These are phyloP conservation scores for Paramormyrops kingsleyae DNA, from an alignment of 2,113 vertebrate genomes.

Conservation along the genomic window DNA sequence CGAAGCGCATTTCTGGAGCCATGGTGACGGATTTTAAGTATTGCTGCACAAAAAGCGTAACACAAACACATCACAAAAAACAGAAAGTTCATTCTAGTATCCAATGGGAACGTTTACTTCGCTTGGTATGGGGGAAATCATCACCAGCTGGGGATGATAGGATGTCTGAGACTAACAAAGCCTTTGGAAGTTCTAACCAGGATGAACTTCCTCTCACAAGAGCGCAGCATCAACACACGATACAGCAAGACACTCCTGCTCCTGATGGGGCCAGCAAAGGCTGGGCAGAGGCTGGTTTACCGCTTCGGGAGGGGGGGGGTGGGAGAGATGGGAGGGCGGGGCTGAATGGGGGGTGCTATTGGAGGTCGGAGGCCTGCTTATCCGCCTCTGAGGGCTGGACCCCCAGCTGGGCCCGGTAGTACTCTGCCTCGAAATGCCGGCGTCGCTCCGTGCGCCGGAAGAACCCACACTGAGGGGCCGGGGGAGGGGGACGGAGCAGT, in stretches of 20 bases:
- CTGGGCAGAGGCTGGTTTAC: conserved; percentile 21
- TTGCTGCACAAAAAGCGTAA: neutral
- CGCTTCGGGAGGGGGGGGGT: conserved; percentile 48
- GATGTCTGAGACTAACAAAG: neutral
- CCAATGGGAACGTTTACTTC: neutral
- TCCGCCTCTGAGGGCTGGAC: conserved; percentile 79
- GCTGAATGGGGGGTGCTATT: conserved; percentile 41
- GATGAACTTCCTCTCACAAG: conserved; percentile 9
- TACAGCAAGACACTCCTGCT: neutral
- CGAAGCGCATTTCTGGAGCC: neutral
- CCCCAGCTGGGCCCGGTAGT: conserved; percentile 74
- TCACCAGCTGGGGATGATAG: neutral
- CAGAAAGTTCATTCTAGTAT: conserved; percentile 20
- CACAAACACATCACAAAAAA: neutral
- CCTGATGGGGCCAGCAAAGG: neutral
- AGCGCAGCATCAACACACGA: neutral
- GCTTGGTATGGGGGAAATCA: neutral
- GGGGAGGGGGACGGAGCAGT: neutral
- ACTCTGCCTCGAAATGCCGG: conserved; percentile 71
- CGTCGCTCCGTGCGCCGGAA: conserved; percentile 69
- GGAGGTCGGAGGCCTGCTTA: conserved; percentile 63
- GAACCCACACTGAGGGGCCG: conserved; percentile 75
- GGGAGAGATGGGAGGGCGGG: conserved; percentile 33
- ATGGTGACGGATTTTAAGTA: no score
- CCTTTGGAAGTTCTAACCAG: neutral